Evolutionary conservation across 2,888 invertebrate genomes (phyloP), one percentile per base, ranked within the genome.

Genomic region (Exocentrus adspersus): DNA sequence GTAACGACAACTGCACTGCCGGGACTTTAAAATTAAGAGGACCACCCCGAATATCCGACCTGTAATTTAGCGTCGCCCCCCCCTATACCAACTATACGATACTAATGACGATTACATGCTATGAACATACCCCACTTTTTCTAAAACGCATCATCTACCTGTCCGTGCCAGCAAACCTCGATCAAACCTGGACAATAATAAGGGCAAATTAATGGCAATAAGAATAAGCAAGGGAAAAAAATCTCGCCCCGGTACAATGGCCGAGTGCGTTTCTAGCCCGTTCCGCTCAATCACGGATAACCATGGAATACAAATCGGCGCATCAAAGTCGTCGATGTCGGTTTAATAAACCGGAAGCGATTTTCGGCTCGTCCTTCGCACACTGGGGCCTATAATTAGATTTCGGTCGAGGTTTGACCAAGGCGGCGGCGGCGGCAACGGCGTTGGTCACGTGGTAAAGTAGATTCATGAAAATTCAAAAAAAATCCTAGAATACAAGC

Each of bases 341-440:
- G n/a, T n/a, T 61, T 63, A 54, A 43, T 54, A 45, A 65, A 64
- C 68, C 68, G 68, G 68, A 68, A 68, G 68, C 65, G 52, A 65
- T 60, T 65, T 60, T 62, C 50, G 68, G 46, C 50, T 46, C 45
- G 52, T 57, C 57, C 58, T 62, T 62, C 62, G 50, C 28, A 58
- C 32, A 37, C 30, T 10, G 59, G 42, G 50, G 45, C 62, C 65
- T 60, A 46, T 68, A 58, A 68, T 68, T 68, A n/a, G n/a, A 68
- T 28, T 30, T 16, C 43, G 32, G 43, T 54, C 52, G 28, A 37
- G 41, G 37, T 2, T 41, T 37, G 37, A 37, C 19, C 37, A 21
- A 20, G 10, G 20, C n/a, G 10, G 32, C n/a, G 21, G 21, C 20
- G 42, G 41, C 53, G 21, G 53, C 53, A 20, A 10, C 5, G n/a